phyloP scores from a whole-genome alignment of 2,888 invertebrate genomes.

The Tribolium freemani region DNA sequence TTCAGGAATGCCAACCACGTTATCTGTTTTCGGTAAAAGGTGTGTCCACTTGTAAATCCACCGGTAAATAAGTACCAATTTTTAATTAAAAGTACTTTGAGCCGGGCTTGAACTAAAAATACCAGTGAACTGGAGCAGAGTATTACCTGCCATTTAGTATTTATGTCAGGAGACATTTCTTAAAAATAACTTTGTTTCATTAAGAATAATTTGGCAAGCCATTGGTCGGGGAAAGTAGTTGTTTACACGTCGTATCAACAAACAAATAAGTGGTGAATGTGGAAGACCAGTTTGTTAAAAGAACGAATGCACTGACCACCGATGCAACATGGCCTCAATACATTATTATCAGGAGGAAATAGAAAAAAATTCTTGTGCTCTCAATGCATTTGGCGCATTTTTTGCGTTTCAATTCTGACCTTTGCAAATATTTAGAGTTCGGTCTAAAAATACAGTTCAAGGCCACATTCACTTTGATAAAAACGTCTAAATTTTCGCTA shows the following conservation, averaged over 20 bases:
- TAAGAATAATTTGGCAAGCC: conserved; percentile 11
- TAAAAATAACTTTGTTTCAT: conserved; percentile 9
- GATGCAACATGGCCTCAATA: conserved; percentile 7
- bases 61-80: not conserved
- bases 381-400: not conserved
- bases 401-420: conserved; percentile 23
- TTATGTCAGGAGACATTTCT: conserved; percentile 9
- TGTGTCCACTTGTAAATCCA: not conserved
- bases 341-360: not conserved
- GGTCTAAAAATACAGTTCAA: conserved; percentile 16
- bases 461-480: conserved; percentile 8
- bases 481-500: not conserved
- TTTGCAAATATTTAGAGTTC: conserved; percentile 13
- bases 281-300: conserved; percentile 6
- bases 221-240: conserved; percentile 1
- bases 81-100: not conserved
- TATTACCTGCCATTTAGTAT: conserved; percentile 13
- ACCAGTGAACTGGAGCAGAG: conserved; percentile 3
- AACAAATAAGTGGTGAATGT: conserved; percentile 5
- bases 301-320: conserved; percentile 4
- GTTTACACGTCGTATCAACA: conserved; percentile 5
- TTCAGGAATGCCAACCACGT: not conserved
- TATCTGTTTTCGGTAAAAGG: not conserved
- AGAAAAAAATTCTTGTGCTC: too few relatives aligned
- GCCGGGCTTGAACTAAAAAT: not conserved